phyloP scores from a whole-genome alignment of 2,113 vertebrate species.

The Corvus cornix region DNA sequence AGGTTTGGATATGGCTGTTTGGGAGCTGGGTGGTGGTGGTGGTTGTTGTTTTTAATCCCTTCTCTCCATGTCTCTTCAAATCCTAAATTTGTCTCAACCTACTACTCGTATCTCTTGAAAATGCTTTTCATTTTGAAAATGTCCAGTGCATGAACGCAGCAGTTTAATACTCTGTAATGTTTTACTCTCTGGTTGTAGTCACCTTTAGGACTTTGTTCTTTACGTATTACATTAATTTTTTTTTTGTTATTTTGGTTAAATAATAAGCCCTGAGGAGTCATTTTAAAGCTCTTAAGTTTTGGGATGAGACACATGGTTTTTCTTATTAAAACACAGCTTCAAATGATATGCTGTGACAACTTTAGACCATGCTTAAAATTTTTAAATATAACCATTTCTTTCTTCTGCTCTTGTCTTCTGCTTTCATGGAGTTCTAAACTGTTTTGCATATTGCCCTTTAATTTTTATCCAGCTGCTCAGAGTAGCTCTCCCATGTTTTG shows the following conservation, averaged over 20 bases:
- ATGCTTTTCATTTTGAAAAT: not conserved
- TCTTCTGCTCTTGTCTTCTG: not conserved
- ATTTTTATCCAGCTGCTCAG: conserved; percentile 8
- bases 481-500: not conserved
- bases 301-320: not conserved
- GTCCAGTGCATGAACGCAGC: not conserved
- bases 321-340: not conserved
- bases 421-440: not conserved
- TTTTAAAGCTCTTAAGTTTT: not conserved
- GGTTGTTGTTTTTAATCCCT: not conserved
- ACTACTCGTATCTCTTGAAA: not conserved
- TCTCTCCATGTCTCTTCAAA: not conserved
- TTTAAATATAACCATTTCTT: not conserved
- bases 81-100: not conserved
- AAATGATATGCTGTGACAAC: not conserved
- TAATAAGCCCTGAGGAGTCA: not conserved
- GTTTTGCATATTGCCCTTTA: not conserved
- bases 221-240: not conserved
- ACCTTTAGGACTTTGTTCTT: not conserved
- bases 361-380: not conserved
- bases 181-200: not conserved
- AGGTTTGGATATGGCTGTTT: conserved; percentile 73
- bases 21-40: not conserved
- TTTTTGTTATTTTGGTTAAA: not conserved
- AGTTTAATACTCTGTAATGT: not conserved